Conservation (phyloP, 2,797 vertebrate species). For the Paguma larvata region DNA sequence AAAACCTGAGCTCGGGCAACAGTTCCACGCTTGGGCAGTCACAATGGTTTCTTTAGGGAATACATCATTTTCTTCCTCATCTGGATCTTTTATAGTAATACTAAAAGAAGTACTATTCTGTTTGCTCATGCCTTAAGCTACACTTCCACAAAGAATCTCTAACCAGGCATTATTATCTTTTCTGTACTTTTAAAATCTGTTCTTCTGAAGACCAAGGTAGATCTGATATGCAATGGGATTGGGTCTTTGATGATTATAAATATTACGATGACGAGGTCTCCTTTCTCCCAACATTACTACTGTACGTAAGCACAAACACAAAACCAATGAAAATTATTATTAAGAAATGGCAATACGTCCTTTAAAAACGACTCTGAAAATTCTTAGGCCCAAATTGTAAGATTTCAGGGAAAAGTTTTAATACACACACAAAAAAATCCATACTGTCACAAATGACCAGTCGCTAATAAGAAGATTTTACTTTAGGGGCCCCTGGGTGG, state of each 20-base stretch:
- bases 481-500: not conserved
- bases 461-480: not conserved
- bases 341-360: not conserved
- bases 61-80: not conserved
- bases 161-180: not conserved
- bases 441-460: not conserved
- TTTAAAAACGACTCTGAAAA: slow-evolving; percentile 26
- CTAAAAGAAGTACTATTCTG: not conserved
- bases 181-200: slow-evolving; percentile 26
- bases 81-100: not conserved
- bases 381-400: not conserved
- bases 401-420: not conserved
- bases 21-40: not conserved
- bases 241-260: not conserved
- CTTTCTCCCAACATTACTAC: not conserved
- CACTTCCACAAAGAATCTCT: not conserved
- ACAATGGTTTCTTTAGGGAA: slow-evolving; percentile 13
- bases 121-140: not conserved
- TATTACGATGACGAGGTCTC: not conserved
- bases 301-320: not conserved
- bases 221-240: not conserved
- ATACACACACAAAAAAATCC: not conserved
- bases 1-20: not conserved
- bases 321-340: slow-evolving; percentile 15
- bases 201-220: slow-evolving; percentile 24